phyloP scores from a whole-genome alignment of 2,797 vertebrate species.

The Tokudaia tokunoshimensis region DNA sequence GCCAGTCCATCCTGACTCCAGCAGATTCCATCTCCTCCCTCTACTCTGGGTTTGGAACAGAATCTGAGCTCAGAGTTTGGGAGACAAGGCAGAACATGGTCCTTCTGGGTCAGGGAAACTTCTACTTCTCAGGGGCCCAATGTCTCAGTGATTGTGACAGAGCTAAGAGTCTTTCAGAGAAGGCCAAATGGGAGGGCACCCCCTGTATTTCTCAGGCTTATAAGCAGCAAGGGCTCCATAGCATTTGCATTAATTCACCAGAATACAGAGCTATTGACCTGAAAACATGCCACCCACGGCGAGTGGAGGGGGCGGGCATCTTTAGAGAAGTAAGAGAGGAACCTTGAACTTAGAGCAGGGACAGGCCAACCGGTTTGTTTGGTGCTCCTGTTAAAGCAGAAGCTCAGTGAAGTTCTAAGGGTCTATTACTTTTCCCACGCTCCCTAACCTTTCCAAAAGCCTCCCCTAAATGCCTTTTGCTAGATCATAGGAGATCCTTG shows the following conservation, averaged over 20 bases:
- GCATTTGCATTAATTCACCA: not conserved
- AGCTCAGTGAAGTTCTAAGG: not conserved
- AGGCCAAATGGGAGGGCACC: not conserved
- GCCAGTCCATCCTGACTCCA: accelerated
- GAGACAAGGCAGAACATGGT: not conserved
- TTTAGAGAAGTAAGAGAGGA: not conserved
- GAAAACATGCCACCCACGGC: not conserved
- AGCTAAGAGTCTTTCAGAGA: not conserved
- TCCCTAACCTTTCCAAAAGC: not conserved
- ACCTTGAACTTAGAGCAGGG: not conserved
- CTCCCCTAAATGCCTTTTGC: not conserved
- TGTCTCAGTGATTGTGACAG: not conserved
- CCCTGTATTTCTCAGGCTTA: not conserved
- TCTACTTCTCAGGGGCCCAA: not conserved
- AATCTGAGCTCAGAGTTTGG: not conserved
- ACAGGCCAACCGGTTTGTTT: not conserved
- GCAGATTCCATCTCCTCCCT: not conserved
- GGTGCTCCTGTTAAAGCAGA: not conserved
- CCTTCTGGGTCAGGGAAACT: not conserved
- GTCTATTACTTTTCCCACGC: accelerated
- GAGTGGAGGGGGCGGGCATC: accelerated
- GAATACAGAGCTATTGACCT: not conserved
- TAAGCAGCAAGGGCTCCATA: not conserved
- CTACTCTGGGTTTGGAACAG: not conserved
- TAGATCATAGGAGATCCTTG: accelerated